Evolutionary conservation across 2,797 vertebrate species (phyloP), one percentile per base, ranked within the genome.

Genomic region (Manis javanica): DNA sequence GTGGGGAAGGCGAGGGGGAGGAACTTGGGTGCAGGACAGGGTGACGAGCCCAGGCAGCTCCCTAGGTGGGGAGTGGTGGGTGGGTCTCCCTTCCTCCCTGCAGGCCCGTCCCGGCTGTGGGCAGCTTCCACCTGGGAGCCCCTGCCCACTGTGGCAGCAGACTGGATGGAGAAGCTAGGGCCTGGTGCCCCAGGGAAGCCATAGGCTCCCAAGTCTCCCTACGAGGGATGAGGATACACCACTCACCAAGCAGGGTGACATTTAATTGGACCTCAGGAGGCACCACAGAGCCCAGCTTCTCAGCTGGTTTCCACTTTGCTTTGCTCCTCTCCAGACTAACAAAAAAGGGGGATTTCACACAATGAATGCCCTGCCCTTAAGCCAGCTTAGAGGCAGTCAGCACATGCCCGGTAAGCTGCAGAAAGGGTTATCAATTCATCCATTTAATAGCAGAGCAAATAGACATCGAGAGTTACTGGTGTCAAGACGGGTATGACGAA

Each of bases 171-270:
- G 7, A 46, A 46, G 42, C 7, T 8, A 9, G 42, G 21, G 49
- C 29, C 82, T 21, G 0, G 42, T 0, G 31, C n/a, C 31, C 31
- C 71, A 15, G 16, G 37, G 55, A 66, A n/a, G 79, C 39, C 13
- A 12, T 18, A 9, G 12, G 14, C 37, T 53, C 11, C 69, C 26
- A 19, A 9, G 57, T 46, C 46, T 55, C 39, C 68, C 77, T 29
- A 23, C 4, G 5, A 59, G 42, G 3, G 8, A 2, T 3, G 1
- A 64, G 46, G 18, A 61, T 7, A 11, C 0, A 3, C 7, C 29
- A 37, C 49, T n/a, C 63, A 23, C 46, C 19, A 7, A 61, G 26
- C 74, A 21, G 37, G 59, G 53, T 5, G 42, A 15, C 24, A 0
- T 5, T 39, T 10, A 31, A 23, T 4, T 2, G 24, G 18, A 2